Conservation (phyloP, 2,888 invertebrate species). For the Noctua janthina region DNA sequence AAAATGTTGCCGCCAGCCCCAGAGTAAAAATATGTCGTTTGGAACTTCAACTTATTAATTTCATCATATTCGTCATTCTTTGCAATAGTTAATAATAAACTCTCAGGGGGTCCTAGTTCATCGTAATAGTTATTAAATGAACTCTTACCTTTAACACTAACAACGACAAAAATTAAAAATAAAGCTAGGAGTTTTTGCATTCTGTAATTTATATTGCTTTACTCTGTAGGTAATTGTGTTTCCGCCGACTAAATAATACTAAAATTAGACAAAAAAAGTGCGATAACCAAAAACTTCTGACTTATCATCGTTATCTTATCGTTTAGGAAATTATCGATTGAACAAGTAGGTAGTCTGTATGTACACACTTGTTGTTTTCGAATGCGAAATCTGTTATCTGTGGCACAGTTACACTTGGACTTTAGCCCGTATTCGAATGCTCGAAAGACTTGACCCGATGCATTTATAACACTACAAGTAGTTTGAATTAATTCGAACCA, state of each 20-base stretch:
- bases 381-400: neutral
- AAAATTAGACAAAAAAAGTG: conserved; percentile 22
- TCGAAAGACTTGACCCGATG: neutral
- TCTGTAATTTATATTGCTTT: conserved; percentile 7
- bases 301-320: conserved; percentile 36
- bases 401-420: neutral
- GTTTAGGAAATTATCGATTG: conserved; percentile 20
- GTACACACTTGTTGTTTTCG: neutral
- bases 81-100: too few species aligned
- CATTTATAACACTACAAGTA: too few species aligned
- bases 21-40: too few species aligned
- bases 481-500: too few species aligned
- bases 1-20: too few species aligned
- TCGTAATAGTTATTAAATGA: neutral
- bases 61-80: too few species aligned
- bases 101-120: too few species aligned
- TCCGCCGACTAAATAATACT: neutral
- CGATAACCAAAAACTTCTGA: neutral
- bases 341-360: neutral
- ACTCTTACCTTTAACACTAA: conserved; percentile 20
- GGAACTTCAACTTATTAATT: too few species aligned
- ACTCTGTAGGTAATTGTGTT: neutral
- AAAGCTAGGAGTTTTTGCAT: conserved; percentile 17
- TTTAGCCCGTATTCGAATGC: neutral
- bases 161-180: conserved; percentile 9